Percentiles rank a stretch among this genome's conserved stretches.
Evolutionary conservation across 2,113 vertebrate genomes (phyloP).

Genomic region (Dasyornis broadbenti): DNA sequence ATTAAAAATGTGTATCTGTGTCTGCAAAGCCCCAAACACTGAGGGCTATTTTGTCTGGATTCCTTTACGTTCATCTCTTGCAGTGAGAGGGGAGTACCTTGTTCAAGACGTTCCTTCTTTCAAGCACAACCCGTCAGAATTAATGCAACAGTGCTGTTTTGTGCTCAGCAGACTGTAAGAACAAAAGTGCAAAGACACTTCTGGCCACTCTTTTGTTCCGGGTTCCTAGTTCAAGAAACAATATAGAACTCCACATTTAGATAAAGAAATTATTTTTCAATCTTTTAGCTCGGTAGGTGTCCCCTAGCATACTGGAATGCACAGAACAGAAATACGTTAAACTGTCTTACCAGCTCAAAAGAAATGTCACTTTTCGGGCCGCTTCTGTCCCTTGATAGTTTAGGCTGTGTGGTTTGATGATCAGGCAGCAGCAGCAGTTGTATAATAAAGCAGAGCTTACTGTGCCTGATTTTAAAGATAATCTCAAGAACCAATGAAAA

Average conservation of each 20-base stretch:
- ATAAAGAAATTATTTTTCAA: not conserved
- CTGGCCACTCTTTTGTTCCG: not conserved
- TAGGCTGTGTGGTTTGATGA: conserved; percentile 3
- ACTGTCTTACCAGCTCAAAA: conserved; percentile 33
- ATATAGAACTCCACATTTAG: not conserved
- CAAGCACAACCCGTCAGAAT: not conserved
- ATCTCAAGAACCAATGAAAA: conserved; percentile 54
- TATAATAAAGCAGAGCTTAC: conserved; percentile 31
- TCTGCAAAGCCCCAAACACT: not conserved
- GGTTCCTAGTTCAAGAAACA: not conserved
- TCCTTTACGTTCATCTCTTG: not conserved
- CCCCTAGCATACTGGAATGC: not conserved
- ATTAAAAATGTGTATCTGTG: not conserved
- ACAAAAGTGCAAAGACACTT: not conserved
- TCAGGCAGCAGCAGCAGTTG: not conserved
- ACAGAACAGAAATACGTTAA: not conserved
- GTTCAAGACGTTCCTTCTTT: not conserved
- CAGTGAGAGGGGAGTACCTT: not conserved
- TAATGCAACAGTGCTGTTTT: not conserved
- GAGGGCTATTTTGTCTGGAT: not conserved
- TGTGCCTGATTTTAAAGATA: conserved; percentile 36
- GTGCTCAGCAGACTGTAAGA: not conserved
- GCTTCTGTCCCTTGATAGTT: not conserved
- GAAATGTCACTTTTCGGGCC: not conserved
- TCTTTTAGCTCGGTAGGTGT: not conserved